Percentiles rank a stretch among this genome's conserved stretches.
Evolutionary conservation across 2,888 invertebrate species (phyloP).

Genomic region (Amiota communis): DNA sequence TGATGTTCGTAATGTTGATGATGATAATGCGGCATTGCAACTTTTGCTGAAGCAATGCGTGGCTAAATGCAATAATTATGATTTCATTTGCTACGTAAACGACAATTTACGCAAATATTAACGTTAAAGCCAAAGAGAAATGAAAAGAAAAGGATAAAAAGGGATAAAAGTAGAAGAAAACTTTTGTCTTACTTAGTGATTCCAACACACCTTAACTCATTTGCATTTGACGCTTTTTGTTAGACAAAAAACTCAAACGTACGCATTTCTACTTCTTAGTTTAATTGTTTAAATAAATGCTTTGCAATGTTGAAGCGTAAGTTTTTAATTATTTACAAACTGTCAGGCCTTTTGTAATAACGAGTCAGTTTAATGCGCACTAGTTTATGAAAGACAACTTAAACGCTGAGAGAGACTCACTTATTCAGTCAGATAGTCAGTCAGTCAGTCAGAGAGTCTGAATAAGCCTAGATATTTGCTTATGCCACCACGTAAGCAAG

Average conservation of each 20-base stretch:
- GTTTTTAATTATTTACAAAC: slow-evolving; percentile 27
- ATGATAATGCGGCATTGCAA: not conserved
- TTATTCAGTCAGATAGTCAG: too few relatives aligned
- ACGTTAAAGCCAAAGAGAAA: too few relatives aligned
- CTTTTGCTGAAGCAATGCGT: slow-evolving; percentile 11
- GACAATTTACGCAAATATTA: not conserved
- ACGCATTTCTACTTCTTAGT: not conserved
- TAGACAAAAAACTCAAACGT: not conserved
- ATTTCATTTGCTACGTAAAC: slow-evolving; percentile 9
- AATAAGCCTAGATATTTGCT: too few relatives aligned
- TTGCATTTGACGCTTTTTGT: not conserved
- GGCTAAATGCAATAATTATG: slow-evolving; percentile 17
- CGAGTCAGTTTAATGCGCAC: too few relatives aligned
- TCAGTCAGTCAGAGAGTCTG: too few relatives aligned
- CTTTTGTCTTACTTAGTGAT: not conserved
- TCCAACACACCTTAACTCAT: not conserved
- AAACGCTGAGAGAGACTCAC: too few relatives aligned
- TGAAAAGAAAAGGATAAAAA: too few relatives aligned
- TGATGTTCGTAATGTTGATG: not conserved
- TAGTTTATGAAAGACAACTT: too few relatives aligned
- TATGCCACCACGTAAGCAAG: too few relatives aligned
- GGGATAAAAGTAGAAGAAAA: too few relatives aligned
- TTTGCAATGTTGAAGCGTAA: not conserved
- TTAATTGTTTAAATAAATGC: slow-evolving; percentile 15
- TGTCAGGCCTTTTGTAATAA: slow-evolving; percentile 13